phyloP scores from a whole-genome alignment of 2,888 invertebrate species.

The Notocelia uddmanniana region DNA sequence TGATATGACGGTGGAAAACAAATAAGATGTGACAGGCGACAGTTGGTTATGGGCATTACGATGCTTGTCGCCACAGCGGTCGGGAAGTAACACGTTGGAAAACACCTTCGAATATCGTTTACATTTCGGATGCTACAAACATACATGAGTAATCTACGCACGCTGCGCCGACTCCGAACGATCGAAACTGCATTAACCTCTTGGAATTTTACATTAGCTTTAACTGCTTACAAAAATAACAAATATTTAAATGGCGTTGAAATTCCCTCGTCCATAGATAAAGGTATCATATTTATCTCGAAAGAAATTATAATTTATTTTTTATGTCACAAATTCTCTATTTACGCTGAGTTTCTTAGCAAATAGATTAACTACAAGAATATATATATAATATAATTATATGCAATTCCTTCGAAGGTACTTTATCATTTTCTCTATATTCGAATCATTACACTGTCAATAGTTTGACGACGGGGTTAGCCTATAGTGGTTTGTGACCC shows the following conservation, averaged over 20 bases:
- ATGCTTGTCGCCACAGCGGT: constrained; percentile 65
- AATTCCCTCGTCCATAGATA: not conserved
- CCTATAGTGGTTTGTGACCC: no score
- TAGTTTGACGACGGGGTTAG: no score
- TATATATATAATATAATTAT: no score
- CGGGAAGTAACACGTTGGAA: constrained; percentile 69
- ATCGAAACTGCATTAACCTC: constrained; percentile 39
- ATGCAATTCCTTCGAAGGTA: no score
- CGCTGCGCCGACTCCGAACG: constrained; percentile 46
- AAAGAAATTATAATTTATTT: not conserved
- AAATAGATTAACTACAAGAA: no score
- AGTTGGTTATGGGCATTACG: constrained; percentile 53
- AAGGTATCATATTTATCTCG: not conserved
- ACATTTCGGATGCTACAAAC: constrained; percentile 55
- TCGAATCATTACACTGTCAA: no score
- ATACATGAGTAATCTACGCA: constrained; percentile 46
- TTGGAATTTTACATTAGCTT: constrained; percentile 32
- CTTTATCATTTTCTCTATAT: no score
- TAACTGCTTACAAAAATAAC: constrained; percentile 36
- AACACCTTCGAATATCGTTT: constrained; percentile 69
- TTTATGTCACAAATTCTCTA: not conserved
- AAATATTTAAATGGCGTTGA: constrained; percentile 26
- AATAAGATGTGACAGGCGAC: constrained; percentile 58
- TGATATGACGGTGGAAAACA: constrained; percentile 64
- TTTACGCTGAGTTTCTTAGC: not conserved